Percentiles rank a stretch among this genome's conserved stretches.
phyloP scores from a whole-genome alignment of 2,113 vertebrate genomes.

The Indicator maculatus region DNA sequence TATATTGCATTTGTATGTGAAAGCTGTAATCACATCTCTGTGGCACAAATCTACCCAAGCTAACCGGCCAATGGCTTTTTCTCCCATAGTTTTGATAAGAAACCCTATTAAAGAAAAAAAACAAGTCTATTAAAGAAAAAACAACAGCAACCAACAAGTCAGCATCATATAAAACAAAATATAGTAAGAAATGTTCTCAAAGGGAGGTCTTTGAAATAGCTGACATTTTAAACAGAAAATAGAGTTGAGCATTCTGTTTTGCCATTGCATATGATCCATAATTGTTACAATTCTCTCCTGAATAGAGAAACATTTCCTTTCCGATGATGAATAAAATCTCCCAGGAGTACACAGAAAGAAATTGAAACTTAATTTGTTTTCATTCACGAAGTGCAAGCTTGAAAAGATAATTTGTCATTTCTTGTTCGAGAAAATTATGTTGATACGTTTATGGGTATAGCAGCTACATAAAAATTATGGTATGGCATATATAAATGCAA shows the following conservation, averaged over 20 bases:
- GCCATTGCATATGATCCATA: neutral
- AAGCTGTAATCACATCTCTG: neutral
- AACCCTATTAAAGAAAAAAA: neutral
- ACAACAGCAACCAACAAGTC: neutral
- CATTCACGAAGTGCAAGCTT: slow-evolving; percentile 67
- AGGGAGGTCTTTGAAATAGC: neutral
- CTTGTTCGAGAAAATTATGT: slow-evolving; percentile 63
- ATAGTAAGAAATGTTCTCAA: neutral
- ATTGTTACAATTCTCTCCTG: slow-evolving; percentile 43
- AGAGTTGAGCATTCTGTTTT: neutral
- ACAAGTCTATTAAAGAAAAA: neutral
- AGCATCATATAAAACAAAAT: neutral
- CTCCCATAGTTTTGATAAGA: neutral
- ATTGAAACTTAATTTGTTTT: slow-evolving; percentile 76
- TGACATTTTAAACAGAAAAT: slow-evolving; percentile 23
- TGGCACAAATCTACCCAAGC: neutral
- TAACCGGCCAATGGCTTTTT: neutral
- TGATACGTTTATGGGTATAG: slow-evolving; percentile 66
- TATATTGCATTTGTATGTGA: neutral
- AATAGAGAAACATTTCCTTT: slow-evolving; percentile 36
- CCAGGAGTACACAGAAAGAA: slow-evolving; percentile 59
- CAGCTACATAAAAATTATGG: slow-evolving; percentile 62
- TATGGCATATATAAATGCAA: slow-evolving; percentile 62
- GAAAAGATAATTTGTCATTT: slow-evolving; percentile 75
- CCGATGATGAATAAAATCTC: slow-evolving; percentile 65